phyloP scores from a whole-genome alignment of 2,113 vertebrate species.

The Psittacus erithacus region DNA sequence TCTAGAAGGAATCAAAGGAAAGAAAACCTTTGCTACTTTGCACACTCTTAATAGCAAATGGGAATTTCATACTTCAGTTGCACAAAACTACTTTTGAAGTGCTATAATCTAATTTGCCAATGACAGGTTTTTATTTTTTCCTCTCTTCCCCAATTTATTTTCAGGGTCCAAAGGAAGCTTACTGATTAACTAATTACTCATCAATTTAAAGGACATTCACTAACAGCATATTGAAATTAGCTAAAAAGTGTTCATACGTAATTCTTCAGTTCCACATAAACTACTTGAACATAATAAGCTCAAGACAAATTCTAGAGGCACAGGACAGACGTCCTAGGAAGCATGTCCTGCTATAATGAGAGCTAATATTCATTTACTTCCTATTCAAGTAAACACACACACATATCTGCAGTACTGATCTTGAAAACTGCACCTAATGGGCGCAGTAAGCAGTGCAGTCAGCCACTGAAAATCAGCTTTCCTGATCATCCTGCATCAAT shows the following conservation, averaged over 20 bases:
- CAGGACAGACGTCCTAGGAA: background rate
- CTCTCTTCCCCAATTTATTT: slow-evolving; percentile 54
- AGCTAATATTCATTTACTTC: background rate
- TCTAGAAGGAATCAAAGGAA: slow-evolving; percentile 71
- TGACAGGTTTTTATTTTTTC: slow-evolving; percentile 58
- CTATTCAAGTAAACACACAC: background rate
- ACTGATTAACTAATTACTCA: background rate
- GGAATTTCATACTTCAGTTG: slow-evolving; percentile 79
- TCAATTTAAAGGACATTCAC: background rate
- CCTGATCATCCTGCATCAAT: background rate
- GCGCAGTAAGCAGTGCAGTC: background rate
- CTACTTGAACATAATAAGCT: accelerated
- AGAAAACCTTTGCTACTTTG: slow-evolving; percentile 73
- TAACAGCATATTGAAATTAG: background rate
- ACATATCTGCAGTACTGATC: background rate
- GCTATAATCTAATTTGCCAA: slow-evolving; percentile 75
- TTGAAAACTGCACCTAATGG: background rate
- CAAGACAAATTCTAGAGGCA: background rate
- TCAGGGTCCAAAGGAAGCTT: slow-evolving; percentile 77
- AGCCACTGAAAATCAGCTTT: background rate
- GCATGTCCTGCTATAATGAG: background rate
- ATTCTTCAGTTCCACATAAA: background rate
- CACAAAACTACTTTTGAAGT: slow-evolving; percentile 83
- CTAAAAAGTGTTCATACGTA: background rate
- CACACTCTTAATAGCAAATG: slow-evolving; percentile 79